Percentiles rank a stretch among this genome's conserved stretches.
phyloP scores from a whole-genome alignment of 2,888 invertebrate genomes.

The Phalera bucephala region DNA sequence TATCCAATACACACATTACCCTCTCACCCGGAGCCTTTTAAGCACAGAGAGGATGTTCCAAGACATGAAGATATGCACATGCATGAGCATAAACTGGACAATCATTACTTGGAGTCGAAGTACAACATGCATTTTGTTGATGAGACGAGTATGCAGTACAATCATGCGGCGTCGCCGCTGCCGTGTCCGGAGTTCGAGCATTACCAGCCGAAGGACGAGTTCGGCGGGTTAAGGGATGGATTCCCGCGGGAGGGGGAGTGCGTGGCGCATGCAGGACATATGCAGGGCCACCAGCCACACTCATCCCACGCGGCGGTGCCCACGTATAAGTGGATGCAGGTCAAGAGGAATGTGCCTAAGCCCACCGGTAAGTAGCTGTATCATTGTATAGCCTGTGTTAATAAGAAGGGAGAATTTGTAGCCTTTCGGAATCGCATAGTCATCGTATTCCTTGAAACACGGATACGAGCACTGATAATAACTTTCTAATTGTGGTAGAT shows the following conservation, averaged over 20 bases:
- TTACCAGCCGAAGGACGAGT: conserved; percentile 85
- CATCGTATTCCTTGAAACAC: no score
- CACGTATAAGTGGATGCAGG: conserved; percentile 99
- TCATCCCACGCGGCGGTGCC: conserved; percentile 87
- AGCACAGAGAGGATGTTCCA: conserved; percentile 82
- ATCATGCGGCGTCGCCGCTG: conserved; percentile 67
- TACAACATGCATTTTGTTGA: conserved; percentile 80
- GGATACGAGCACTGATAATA: no score
- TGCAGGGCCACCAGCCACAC: conserved; percentile 61
- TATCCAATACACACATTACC: conserved; percentile 81
- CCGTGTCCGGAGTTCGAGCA: conserved; percentile 84
- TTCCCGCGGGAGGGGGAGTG: conserved; percentile 63
- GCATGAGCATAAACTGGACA: conserved; percentile 72
- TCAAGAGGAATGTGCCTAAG: conserved; percentile 97
- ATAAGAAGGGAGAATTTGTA: no score
- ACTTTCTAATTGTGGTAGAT: no score
- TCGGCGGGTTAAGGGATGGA: conserved; percentile 63
- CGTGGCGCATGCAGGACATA: conserved; percentile 55
- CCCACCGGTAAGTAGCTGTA: conserved; percentile 88
- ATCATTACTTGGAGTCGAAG: conserved; percentile 77
- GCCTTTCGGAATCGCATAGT: no score
- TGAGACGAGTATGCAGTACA: conserved; percentile 69
- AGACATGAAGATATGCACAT: conserved; percentile 75
- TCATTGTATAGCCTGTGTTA: no score
- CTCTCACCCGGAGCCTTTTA: conserved; percentile 77